Percentiles rank a stretch among this genome's conserved stretches.
phyloP scores from a whole-genome alignment of 2,113 vertebrate species.

The Marmota flaviventris region DNA sequence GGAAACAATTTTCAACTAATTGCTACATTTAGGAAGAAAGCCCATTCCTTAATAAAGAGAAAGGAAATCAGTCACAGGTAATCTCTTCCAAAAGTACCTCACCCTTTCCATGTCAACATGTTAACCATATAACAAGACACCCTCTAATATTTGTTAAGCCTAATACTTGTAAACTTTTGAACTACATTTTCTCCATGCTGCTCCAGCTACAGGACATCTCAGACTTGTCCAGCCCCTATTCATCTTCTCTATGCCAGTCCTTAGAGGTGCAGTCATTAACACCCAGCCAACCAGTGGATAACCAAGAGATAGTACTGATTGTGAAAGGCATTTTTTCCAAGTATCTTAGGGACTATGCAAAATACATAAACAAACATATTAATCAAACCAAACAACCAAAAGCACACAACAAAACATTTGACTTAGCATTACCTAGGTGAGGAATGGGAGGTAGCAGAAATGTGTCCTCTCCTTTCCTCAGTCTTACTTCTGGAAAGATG shows the following conservation, averaged over 20 bases:
- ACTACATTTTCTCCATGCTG: background rate
- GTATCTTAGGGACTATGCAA: background rate
- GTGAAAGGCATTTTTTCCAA: background rate
- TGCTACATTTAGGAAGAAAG: background rate
- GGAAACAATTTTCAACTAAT: background rate
- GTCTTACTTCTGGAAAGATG: background rate
- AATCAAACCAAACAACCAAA: background rate
- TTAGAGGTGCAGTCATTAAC: background rate
- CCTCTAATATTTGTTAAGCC: slow-evolving; percentile 3
- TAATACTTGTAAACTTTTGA: background rate
- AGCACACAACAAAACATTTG: background rate
- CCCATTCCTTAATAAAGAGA: background rate
- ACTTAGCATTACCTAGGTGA: background rate
- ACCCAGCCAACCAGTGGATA: background rate
- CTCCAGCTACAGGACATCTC: background rate
- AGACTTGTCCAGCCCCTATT: background rate
- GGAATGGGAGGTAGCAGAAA: background rate
- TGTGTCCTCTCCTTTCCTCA: background rate
- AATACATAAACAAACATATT: background rate
- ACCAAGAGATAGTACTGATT: background rate
- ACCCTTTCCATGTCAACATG: background rate
- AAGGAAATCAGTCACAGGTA: background rate
- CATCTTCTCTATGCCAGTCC: background rate
- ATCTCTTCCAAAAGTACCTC: background rate
- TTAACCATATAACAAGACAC: background rate